Base-by-base conservation (phyloP, 2,797 vertebrate species). In the Micromesistius poutassou region DNA sequence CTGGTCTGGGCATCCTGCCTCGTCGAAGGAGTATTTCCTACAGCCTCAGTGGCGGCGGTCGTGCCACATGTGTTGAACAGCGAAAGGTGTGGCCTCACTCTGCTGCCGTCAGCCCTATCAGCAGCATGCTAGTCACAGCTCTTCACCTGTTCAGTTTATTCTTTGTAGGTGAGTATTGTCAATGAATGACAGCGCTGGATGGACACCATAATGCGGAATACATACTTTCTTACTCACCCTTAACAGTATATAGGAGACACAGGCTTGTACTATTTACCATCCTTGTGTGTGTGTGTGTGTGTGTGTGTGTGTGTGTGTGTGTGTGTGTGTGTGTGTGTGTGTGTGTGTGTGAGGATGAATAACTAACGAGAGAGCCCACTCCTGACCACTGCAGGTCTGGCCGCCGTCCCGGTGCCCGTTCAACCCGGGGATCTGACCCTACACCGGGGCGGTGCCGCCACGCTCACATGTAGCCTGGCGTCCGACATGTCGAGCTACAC, bases 381-480 rank as follows among this genome's bases (percentile, higher is more conserved):
- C 1, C 1, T 74, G 25, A 10, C 2, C 82, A 30, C 83, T 8
- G 75, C 86, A 91, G 90, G 84, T 85, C 72, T 88, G 19, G 25
- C 78, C 12, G 46, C 86, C 16, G 8, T 6, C 6, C 73, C 73
- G 28, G 40, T 72, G 0, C 73, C 89, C 16, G 78, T 86, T 70
- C 90, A 90, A 77, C 66, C 88, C 66, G 75, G 38, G 31, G 77
- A 77, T 76, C 75, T 66, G 5, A 3, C 25, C 0, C 74, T 25
- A 62, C 31, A 6, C 0, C 78, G 66, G 1, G 81, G 82, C 19
- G 9, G 0, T 12, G 33, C n/a, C 1, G 25, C 82, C 25, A 75
- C 3, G 1, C 71, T 93, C 14, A 31, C 80, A 71, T 94, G 93
- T 80, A 85, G 72, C 40, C 3, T 93, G 81, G 89, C 80, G 28